These are phyloP conservation scores for Marisa cornuarietis DNA, from an alignment of 1,140 invertebrate genomes.

Conservation along the genomic window DNA sequence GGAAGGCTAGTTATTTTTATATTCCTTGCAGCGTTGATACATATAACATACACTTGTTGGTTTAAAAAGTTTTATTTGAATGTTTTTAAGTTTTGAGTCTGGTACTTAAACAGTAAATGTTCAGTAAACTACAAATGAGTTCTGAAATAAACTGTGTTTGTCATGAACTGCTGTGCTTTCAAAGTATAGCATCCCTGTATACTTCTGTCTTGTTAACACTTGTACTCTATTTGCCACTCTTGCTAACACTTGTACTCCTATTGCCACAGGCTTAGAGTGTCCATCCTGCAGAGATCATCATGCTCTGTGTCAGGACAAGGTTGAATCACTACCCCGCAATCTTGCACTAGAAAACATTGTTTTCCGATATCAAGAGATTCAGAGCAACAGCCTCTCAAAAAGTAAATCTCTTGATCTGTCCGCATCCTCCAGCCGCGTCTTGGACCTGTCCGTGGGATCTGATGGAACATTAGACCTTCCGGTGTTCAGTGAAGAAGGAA, in stretches of 20 bases:
- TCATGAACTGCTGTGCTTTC: too few relatives aligned
- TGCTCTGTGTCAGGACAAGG: slow-evolving; percentile 37
- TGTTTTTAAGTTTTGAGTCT: too few relatives aligned
- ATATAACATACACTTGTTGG: too few relatives aligned
- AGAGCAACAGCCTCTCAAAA: slow-evolving; percentile 45
- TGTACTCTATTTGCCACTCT: background rate
- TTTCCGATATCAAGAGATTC: slow-evolving; percentile 77
- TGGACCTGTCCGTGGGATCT: slow-evolving; percentile 8
- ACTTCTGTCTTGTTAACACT: background rate
- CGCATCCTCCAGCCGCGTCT: slow-evolving; percentile 11
- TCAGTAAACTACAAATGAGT: too few relatives aligned
- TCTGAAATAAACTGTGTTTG: too few relatives aligned
- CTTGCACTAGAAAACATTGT: slow-evolving; percentile 92
- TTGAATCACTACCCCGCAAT: slow-evolving; percentile 78
- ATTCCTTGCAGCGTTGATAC: too few relatives aligned
- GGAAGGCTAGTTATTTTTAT: slow-evolving; percentile 30
- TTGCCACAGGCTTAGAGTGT: slow-evolving; percentile 48
- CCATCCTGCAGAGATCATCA: slow-evolving; percentile 53
- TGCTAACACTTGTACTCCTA: too few relatives aligned
- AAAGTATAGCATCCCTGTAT: background rate
- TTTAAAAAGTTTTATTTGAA: too few relatives aligned
- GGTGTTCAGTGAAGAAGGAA: slow-evolving; percentile 38
- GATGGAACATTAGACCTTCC: slow-evolving; percentile 28
- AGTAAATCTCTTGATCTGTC: slow-evolving; percentile 40
- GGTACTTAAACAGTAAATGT: too few relatives aligned